Base-by-base conservation (phyloP, 1,140 invertebrate species). In the Pararge aegeria region DNA sequence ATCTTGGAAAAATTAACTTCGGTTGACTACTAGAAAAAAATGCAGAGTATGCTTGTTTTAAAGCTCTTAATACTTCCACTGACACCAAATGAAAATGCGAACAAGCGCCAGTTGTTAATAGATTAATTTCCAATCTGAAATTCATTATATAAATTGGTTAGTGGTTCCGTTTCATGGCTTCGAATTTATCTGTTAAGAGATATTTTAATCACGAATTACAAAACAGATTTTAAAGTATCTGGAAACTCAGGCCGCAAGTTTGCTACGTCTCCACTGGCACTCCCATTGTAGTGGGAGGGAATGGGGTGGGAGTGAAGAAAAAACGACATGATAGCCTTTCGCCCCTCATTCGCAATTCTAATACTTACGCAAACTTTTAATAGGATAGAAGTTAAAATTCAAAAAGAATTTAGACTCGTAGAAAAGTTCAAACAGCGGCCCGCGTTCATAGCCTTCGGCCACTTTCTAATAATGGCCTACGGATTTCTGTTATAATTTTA, bases 301-400 rank as follows among this genome's bases (percentile, higher is more conserved):
- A 69, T 42, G 55, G 73, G 59, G 65, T 59, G 61, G 58, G 30
- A 46, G 64, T n/a, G n/a, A n/a, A 69, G 70, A 78, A 83, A 86
- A 87, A 86, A 81, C 73, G 77, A 75, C 77, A 74, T 78, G 80
- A 86, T 87, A 80, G 87, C 82, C 85, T 84, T 85, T 83, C 78
- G 71, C 78, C 83, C 83, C 82, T 89, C 78, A 83, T 89, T 87
- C 80, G 75, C 81, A 86, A 85, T 87, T 87, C 80, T 87, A 86
- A 89, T 89, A 89, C 84, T 89, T 85, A 59, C 67, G 68, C 73
- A 81, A 88, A 89, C 80, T 89, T 89, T 89, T 89, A 89, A 89
- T 87, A 88, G 80, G 87, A 87, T 88, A 80, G 79, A 75, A 82
- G 78, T 87, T 88, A 76, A 87, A 86, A 88, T 87, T 88, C 82